Conservation (phyloP, 2,797 vertebrate genomes). For the Serranus cabrilla region DNA sequence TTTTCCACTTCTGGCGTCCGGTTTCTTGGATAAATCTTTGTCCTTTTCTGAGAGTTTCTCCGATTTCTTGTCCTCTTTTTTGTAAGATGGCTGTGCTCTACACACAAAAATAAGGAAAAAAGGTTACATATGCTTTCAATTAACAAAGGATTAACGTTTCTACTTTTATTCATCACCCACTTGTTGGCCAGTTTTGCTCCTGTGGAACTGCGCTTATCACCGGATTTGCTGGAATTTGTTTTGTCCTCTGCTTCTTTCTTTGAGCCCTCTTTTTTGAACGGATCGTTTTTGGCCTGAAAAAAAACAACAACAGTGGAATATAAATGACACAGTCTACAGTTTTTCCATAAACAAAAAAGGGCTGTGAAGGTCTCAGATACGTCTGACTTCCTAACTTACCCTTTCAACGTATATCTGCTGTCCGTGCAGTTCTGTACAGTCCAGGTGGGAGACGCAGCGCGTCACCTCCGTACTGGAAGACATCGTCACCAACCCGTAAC, state of each 20-base stretch:
- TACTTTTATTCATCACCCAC: constrained; percentile 67
- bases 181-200: constrained; percentile 87
- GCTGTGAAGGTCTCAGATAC: not conserved
- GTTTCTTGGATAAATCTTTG: constrained; percentile 91
- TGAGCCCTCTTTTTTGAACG: constrained; percentile 93
- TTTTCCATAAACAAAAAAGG: not conserved
- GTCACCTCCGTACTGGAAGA: constrained; percentile 94
- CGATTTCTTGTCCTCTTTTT: constrained; percentile 97
- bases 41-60: constrained; percentile 95
- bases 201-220: constrained; percentile 89
- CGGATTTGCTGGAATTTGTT: constrained; percentile 84
- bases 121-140: not conserved
- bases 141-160: not conserved
- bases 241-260: constrained; percentile 96
- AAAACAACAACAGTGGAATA: not conserved
- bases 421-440: constrained; percentile 96
- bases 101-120: not conserved
- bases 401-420: constrained; percentile 98
- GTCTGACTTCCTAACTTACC: constrained; percentile 78
- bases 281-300: constrained; percentile 94
- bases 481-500: constrained; percentile 98
- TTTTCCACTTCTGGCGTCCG: constrained; percentile 90
- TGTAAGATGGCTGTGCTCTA: constrained; percentile 88
- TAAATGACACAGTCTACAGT: not conserved
- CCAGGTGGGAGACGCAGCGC: constrained; percentile 94